Evolutionary conservation across 2,113 vertebrate species (phyloP).

Genomic region (Hippoglossus stenolepis): DNA sequence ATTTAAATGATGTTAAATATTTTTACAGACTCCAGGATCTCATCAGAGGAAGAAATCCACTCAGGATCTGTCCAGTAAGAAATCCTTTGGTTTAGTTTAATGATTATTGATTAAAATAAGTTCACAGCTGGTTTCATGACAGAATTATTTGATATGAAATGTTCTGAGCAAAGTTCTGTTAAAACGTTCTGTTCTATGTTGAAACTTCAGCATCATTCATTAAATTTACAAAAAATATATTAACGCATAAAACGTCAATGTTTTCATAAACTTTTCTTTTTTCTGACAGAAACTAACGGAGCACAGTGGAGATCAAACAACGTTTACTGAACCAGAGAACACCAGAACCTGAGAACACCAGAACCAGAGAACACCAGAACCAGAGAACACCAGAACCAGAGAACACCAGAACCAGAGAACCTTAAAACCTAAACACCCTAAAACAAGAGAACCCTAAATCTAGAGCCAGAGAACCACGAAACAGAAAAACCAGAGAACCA

Average conservation of each 20-base stretch:
- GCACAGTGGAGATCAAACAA: slow-evolving; percentile 57
- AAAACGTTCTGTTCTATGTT: too few species aligned
- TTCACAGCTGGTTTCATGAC: background rate
- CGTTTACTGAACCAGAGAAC: slow-evolving; percentile 43
- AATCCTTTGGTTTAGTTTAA: background rate
- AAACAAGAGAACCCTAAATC: too few species aligned
- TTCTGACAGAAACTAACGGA: slow-evolving; percentile 59
- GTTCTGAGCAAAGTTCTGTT: too few species aligned
- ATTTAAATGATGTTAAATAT: background rate
- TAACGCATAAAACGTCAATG: background rate
- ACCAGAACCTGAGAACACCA: too few species aligned
- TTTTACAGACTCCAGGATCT: slow-evolving; percentile 63
- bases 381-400: too few species aligned
- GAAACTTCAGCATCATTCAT: background rate
- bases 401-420: too few species aligned
- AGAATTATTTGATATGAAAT: background rate
- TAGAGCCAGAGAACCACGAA: too few species aligned
- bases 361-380: too few species aligned
- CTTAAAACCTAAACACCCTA: too few species aligned
- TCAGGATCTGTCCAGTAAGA: slow-evolving; percentile 70
- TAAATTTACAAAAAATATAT: background rate
- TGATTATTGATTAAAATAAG: background rate
- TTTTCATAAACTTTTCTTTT: background rate
- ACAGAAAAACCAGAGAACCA: too few species aligned
- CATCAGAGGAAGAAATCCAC: slow-evolving; percentile 70